Evolutionary conservation across 2,888 invertebrate species (phyloP).

Genomic region (Folsomia manolachei): DNA sequence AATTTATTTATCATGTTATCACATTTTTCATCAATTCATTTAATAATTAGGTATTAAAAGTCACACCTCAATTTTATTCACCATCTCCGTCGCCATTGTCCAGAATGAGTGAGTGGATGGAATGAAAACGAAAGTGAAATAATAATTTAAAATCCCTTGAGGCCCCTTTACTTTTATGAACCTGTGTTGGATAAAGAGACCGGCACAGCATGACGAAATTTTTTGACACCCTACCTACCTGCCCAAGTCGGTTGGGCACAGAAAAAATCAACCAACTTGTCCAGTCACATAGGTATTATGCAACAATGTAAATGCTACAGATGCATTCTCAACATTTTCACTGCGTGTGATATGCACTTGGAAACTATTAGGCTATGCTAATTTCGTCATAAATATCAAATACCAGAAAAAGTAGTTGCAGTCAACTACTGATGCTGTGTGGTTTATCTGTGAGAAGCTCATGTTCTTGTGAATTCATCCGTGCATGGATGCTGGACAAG

Average conservation of each 20-base stretch:
- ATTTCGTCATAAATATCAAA: slow-evolving; percentile 15
- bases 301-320: background rate
- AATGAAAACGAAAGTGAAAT: slow-evolving; percentile 19
- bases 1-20: background rate
- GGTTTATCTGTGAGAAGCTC: background rate
- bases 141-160: slow-evolving; percentile 30
- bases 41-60: background rate
- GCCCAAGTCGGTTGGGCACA: no score
- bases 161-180: slow-evolving; percentile 18
- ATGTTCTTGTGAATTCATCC: no score
- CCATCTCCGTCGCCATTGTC: background rate
- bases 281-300: background rate
- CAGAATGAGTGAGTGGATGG: background rate
- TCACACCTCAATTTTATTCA: background rate
- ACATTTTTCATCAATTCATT: background rate
- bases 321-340: background rate
- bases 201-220: slow-evolving; percentile 26
- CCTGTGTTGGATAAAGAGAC: slow-evolving; percentile 16
- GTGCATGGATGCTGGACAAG: background rate
- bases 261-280: slow-evolving; percentile 8
- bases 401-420: no score
- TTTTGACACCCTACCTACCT: slow-evolving; percentile 28
- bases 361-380: slow-evolving; percentile 15
- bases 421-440: background rate
- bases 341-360: background rate